Conservation (phyloP, 2,797 vertebrate species). For the Pseudotriccus pelzelni region DNA sequence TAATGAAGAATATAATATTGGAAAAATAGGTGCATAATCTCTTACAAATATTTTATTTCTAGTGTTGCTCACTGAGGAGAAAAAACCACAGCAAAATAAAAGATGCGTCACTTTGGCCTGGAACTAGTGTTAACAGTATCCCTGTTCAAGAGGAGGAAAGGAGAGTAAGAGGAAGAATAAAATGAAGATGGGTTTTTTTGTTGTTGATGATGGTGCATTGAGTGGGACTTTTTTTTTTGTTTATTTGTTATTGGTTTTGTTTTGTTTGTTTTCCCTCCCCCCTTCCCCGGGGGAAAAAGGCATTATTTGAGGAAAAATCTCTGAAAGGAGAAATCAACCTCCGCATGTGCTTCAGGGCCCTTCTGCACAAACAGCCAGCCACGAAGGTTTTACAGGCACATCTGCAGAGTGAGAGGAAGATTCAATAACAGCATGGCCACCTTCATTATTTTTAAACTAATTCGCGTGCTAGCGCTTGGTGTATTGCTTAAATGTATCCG, state of each 20-base stretch:
- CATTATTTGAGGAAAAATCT: not conserved
- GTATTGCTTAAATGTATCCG: not conserved
- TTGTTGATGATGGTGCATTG: not conserved
- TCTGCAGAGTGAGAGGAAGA: not conserved
- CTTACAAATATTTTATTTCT: constrained; percentile 17
- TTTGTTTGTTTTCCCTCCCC: not conserved
- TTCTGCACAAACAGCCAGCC: not conserved
- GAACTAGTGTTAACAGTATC: not conserved
- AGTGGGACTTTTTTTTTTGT: not conserved
- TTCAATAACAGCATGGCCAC: not conserved
- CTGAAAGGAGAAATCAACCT: not conserved
- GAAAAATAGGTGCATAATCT: not conserved
- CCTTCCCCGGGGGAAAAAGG: not conserved
- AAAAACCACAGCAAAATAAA: not conserved
- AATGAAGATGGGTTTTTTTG: not conserved
- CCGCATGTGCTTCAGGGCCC: not conserved
- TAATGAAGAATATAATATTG: not conserved
- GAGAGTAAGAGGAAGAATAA: not conserved
- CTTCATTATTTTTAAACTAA: constrained; percentile 13
- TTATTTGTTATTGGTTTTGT: not conserved
- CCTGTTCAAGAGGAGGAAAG: not conserved
- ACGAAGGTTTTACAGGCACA: not conserved
- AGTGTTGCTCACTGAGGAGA: not conserved
- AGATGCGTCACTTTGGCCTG: not conserved
- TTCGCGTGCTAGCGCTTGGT: not conserved